Conservation (phyloP, 2,113 vertebrate genomes). For the Spermophilus dauricus region DNA sequence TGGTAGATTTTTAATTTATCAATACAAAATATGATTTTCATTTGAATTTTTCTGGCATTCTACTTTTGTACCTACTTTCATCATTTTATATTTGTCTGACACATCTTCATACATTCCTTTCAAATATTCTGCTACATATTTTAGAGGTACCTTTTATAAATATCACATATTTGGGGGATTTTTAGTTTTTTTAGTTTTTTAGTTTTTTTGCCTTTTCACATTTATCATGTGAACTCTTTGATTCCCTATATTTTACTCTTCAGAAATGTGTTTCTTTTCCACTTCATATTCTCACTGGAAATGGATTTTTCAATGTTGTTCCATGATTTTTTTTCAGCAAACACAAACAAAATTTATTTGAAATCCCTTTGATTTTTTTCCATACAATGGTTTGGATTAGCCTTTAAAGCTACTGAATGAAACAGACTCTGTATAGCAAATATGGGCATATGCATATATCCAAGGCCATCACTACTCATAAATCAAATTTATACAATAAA, state of each 20-base stretch:
- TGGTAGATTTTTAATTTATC: slow-evolving; percentile 46
- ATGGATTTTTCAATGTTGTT: neutral
- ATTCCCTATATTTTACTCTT: neutral
- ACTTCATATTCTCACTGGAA: neutral
- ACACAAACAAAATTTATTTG: slow-evolving; percentile 12
- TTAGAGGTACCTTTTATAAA: neutral
- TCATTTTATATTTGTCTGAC: slow-evolving; percentile 45
- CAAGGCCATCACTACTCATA: neutral
- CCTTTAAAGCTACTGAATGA: slow-evolving; percentile 46
- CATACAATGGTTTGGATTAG: neutral
- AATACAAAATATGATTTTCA: slow-evolving; percentile 31
- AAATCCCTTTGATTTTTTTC: neutral
- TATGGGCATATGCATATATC: neutral
- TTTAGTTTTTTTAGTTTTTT: no score
- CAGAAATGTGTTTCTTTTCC: neutral
- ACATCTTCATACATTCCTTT: neutral
- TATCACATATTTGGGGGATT: neutral
- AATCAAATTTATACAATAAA: neutral
- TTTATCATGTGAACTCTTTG: neutral
- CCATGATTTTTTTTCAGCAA: neutral
- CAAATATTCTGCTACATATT: slow-evolving; percentile 36
- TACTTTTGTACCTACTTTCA: slow-evolving; percentile 34
- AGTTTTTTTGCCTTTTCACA: neutral
- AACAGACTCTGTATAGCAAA: neutral
- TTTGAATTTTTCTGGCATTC: neutral